Evolutionary conservation across 2,888 invertebrate species (phyloP).

Genomic region (Idaea aversata): DNA sequence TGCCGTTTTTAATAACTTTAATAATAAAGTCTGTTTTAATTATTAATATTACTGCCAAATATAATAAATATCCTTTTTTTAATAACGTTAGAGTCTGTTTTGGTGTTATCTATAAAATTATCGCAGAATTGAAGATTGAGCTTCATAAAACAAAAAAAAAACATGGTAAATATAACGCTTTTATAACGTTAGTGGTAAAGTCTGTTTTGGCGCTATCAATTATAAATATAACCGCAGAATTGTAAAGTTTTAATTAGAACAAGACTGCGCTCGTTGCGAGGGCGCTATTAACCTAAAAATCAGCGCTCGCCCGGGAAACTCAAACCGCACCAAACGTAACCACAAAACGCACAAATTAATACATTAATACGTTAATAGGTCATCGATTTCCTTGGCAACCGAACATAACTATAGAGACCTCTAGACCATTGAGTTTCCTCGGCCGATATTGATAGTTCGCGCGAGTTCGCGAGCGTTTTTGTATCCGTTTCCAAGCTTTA

Average conservation of each 20-base stretch:
- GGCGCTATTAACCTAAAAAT: neutral
- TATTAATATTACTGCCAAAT: too few species aligned
- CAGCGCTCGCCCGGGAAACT: neutral
- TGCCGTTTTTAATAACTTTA: too few species aligned
- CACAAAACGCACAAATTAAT: conserved; percentile 1
- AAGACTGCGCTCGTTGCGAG: neutral
- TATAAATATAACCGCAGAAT: neutral
- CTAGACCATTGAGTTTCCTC: neutral
- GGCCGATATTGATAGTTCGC: too few species aligned
- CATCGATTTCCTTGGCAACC: neutral
- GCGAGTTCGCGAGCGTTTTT: too few species aligned
- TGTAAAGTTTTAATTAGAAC: neutral
- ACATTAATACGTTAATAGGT: neutral
- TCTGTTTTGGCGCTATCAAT: neutral
- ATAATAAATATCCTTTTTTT: too few species aligned
- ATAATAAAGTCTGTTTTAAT: too few species aligned
- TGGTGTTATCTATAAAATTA: too few species aligned
- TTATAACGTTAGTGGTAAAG: neutral
- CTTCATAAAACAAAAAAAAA: too few species aligned
- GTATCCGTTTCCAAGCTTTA: too few species aligned
- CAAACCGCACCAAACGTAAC: neutral
- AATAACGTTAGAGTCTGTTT: too few species aligned
- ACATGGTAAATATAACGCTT: too few species aligned
- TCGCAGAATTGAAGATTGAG: too few species aligned
- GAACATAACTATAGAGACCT: neutral